A percentile compares a stretch with the other conserved stretches of the same genome.
Conservation (phyloP, 2,797 vertebrate species). For the Mastacembelus armatus region DNA sequence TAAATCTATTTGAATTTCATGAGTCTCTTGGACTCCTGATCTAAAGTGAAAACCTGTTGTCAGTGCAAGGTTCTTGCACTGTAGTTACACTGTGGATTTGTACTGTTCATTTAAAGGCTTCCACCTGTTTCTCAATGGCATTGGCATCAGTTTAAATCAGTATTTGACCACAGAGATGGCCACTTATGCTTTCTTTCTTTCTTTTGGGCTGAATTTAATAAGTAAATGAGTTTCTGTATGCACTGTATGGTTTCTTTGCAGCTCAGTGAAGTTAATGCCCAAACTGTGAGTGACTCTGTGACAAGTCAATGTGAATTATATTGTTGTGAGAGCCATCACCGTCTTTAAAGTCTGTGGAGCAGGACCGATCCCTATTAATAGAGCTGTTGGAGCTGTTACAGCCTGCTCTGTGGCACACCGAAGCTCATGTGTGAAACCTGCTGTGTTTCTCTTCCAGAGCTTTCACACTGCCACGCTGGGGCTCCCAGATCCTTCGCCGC, state of each 20-base stretch:
- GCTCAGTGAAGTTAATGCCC: constrained; percentile 36
- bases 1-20: too few species aligned
- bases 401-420: background rate
- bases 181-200: constrained; percentile 27
- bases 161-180: constrained; percentile 29
- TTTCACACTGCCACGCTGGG: background rate
- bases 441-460: constrained; percentile 14
- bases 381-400: constrained; percentile 14
- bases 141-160: constrained; percentile 35
- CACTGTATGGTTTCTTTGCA: constrained; percentile 23
- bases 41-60: too few species aligned
- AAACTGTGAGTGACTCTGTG: background rate
- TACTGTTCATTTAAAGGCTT: constrained; percentile 40
- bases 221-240: constrained; percentile 36
- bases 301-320: constrained; percentile 14
- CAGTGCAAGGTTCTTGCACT: too few species aligned
- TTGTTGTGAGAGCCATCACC: constrained; percentile 6
- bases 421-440: constrained; percentile 21
- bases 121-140: constrained; percentile 19
- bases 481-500: background rate
- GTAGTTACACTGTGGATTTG: constrained; percentile 21
- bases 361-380: constrained; percentile 15
- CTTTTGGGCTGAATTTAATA: constrained; percentile 25
- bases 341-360: constrained; percentile 14
- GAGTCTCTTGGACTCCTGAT: too few species aligned